These are phyloP conservation scores for Coryphaenoides rupestris DNA, from an alignment of 2,113 vertebrate species.

Conservation along the genomic window DNA sequence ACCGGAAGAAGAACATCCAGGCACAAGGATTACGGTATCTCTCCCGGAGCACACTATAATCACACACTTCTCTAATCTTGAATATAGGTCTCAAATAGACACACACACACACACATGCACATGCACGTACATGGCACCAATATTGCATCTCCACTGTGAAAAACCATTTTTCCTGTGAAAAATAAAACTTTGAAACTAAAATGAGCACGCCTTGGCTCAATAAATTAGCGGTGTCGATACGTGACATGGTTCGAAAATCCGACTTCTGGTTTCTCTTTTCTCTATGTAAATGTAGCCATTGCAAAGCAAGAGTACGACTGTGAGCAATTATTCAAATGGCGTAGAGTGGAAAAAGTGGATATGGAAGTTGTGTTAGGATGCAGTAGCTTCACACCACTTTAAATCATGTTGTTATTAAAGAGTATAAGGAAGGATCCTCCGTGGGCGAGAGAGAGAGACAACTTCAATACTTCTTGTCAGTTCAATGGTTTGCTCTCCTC, in stretches of 20 bases:
- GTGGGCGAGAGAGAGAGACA: too few relatives aligned
- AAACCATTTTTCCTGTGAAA: conserved; percentile 51
- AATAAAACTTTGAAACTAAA: conserved; percentile 41
- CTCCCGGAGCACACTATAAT: too few relatives aligned
- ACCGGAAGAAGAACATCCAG: conserved; percentile 41
- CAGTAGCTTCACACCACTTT: background rate
- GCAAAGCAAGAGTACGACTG: conserved; percentile 53
- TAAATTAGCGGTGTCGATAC: conserved; percentile 10
- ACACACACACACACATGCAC: conserved; percentile 18
- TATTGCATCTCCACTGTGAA: conserved; percentile 63
- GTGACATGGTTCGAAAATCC: conserved; percentile 25
- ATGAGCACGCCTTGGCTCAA: background rate
- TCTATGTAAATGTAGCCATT: conserved; percentile 17
- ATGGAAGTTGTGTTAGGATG: background rate
- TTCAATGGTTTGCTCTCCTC: too few relatives aligned
- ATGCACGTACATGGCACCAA: conserved; percentile 25
- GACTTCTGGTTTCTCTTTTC: conserved; percentile 28
- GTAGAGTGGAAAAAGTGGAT: conserved; percentile 22
- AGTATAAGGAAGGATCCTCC: background rate
- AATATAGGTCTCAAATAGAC: background rate
- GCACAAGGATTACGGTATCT: conserved; percentile 31
- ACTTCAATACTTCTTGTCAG: too few relatives aligned
- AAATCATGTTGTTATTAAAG: background rate
- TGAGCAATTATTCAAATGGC: conserved; percentile 39
- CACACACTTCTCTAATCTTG: too few relatives aligned